phyloP scores from a whole-genome alignment of 2,797 vertebrate genomes.

The Cirrhinus molitorella region DNA sequence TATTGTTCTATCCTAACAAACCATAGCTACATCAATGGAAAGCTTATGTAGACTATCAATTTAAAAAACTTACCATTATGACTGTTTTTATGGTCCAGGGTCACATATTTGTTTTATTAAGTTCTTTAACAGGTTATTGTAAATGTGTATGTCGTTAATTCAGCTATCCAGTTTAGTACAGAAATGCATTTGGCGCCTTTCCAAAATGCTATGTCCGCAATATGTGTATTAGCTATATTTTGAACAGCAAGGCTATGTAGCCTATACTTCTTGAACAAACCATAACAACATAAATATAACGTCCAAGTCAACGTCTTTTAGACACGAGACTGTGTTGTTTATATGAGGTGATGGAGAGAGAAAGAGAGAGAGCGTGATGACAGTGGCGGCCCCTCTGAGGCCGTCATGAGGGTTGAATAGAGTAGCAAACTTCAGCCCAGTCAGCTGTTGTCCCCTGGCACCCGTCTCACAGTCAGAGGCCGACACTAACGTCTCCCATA shows the following conservation, averaged over 20 bases:
- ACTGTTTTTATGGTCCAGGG: no score
- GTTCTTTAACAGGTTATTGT: background rate
- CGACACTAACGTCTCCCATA: conserved; percentile 80
- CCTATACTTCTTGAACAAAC: background rate
- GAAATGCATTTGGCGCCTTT: background rate
- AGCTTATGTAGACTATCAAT: no score
- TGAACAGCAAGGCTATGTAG: background rate
- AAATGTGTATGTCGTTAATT: background rate
- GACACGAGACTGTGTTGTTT: background rate
- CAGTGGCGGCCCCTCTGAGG: conserved; percentile 54
- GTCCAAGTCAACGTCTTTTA: conserved; percentile 4
- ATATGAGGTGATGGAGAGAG: background rate
- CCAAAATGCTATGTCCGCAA: background rate
- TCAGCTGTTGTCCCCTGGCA: conserved; percentile 84
- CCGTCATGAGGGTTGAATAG: conserved; percentile 60
- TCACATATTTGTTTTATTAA: background rate
- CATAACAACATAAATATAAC: background rate
- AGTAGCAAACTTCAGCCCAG: conserved; percentile 63
- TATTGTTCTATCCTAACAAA: no score
- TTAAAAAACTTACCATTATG: no score
- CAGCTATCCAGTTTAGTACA: background rate
- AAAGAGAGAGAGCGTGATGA: conserved; percentile 4
- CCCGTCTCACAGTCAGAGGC: conserved; percentile 66
- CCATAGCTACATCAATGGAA: no score
- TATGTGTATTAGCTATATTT: background rate